A percentile compares a stretch with the other conserved stretches of the same genome.
These are phyloP conservation scores for Stictonetta naevosa DNA, from an alignment of 2,113 vertebrate species.

Conservation along the genomic window DNA sequence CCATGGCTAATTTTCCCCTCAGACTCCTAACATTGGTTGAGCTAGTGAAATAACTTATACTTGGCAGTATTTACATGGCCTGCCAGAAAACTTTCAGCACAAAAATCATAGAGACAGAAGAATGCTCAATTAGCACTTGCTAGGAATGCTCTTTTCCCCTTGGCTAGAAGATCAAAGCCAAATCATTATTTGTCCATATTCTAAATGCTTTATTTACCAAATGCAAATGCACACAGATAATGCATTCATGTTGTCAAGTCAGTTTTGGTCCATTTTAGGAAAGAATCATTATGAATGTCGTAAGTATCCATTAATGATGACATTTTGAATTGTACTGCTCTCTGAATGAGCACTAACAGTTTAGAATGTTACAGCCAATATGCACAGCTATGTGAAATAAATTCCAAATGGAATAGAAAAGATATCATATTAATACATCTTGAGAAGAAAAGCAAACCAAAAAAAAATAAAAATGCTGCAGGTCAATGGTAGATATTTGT, in stretches of 20 bases:
- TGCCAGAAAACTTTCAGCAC: slow-evolving; percentile 29
- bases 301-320: background rate
- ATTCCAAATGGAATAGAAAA: slow-evolving; percentile 1
- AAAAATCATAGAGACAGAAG: slow-evolving; percentile 31
- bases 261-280: slow-evolving; percentile 31
- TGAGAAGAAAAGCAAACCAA: background rate
- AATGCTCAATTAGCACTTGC: slow-evolving; percentile 42
- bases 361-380: slow-evolving; percentile 10
- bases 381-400: background rate
- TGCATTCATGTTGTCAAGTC: background rate
- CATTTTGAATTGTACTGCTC: background rate
- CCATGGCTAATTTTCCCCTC: slow-evolving; percentile 74
- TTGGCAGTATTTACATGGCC: slow-evolving; percentile 32
- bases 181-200: slow-evolving; percentile 10
- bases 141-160: background rate
- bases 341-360: background rate
- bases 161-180: background rate
- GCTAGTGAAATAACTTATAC: slow-evolving; percentile 48
- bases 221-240: slow-evolving; percentile 9
- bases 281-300: background rate
- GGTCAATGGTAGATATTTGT: background rate
- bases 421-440: background rate
- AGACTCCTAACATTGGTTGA: slow-evolving; percentile 67
- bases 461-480: background rate
- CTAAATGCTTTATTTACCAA: slow-evolving; percentile 18